These are phyloP conservation scores for Lophochroa leadbeateri DNA, from an alignment of 2,113 vertebrate species.

Conservation along the genomic window DNA sequence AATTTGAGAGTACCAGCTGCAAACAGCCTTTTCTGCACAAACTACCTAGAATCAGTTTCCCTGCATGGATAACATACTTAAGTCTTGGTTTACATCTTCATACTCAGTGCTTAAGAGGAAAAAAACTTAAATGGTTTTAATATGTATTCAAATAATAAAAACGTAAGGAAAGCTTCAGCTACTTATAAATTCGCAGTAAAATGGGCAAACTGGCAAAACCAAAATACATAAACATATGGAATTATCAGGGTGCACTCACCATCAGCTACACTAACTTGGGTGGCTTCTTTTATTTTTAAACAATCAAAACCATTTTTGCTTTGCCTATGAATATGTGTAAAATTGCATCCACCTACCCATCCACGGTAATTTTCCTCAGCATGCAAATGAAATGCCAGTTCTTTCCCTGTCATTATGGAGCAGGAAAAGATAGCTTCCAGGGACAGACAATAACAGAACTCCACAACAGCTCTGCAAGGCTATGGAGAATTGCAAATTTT, in stretches of 20 bases:
- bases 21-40: not conserved
- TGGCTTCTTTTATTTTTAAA: not conserved
- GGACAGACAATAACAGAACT: not conserved
- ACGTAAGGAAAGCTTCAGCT: not conserved
- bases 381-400: not conserved
- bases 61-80: not conserved
- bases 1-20: constrained; percentile 1
- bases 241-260: not conserved
- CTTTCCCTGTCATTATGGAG: not conserved
- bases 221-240: not conserved
- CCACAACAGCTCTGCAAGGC: not conserved
- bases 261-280: not conserved
- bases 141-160: not conserved
- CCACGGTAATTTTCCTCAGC: not conserved
- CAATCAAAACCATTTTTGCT: not conserved
- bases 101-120: not conserved
- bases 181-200: not conserved
- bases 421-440: not conserved
- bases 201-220: not conserved
- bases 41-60: not conserved
- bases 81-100: not conserved
- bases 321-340: not conserved
- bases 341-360: not conserved
- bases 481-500: not conserved
- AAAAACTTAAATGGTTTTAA: not conserved